Conservation (phyloP, 1,140 invertebrate genomes). For the Akabosia matsudoensis region DNA sequence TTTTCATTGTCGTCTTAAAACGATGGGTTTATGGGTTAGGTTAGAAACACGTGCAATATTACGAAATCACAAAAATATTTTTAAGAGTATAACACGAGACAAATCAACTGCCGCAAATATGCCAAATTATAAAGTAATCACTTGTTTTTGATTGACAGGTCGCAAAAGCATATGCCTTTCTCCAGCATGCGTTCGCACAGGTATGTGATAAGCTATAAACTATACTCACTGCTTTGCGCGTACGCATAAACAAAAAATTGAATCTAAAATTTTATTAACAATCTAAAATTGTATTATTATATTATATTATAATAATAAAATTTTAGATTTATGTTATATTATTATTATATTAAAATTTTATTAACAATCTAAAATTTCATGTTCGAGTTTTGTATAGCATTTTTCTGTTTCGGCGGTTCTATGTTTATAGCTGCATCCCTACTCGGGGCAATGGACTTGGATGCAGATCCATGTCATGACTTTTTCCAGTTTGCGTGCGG, state of each 20-base stretch:
- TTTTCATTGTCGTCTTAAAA: too few species aligned
- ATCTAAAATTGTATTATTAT: not conserved
- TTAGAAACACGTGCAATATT: too few species aligned
- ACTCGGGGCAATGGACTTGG: conserved; percentile 76
- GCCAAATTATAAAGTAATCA: not conserved
- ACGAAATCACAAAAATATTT: too few species aligned
- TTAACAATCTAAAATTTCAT: conserved; percentile 22
- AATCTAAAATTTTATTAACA: too few species aligned
- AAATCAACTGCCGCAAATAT: too few species aligned
- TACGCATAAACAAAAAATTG: too few species aligned
- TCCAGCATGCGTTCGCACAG: conserved; percentile 67
- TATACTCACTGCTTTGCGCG: too few species aligned
- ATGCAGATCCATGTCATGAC: conserved; percentile 75
- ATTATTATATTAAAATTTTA: too few species aligned
- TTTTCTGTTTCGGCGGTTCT: too few species aligned
- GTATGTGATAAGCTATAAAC: conserved; percentile 47
- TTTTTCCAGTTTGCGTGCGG: conserved; percentile 84
- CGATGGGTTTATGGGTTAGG: too few species aligned
- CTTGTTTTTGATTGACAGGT: conserved; percentile 14
- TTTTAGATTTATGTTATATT: too few species aligned
- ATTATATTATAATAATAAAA: not conserved
- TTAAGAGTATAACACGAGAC: too few species aligned
- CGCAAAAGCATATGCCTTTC: conserved; percentile 60
- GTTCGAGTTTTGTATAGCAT: conserved; percentile 21
- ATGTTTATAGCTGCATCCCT: conserved; percentile 69